These are phyloP conservation scores for Setophaga petechia DNA, from an alignment of 2,113 vertebrate species.

Conservation along the genomic window DNA sequence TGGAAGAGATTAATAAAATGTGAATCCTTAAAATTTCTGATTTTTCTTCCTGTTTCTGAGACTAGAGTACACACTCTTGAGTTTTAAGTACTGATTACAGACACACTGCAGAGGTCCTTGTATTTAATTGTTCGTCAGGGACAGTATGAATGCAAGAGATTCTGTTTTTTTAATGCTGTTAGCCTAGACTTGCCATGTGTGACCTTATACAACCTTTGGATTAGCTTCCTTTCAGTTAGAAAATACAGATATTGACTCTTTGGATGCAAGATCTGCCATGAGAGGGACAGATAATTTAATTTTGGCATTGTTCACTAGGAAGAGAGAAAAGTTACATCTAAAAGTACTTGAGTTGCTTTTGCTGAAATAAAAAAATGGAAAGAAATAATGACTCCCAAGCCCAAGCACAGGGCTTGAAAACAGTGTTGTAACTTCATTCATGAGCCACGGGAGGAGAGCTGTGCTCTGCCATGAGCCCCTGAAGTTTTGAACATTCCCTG, in stretches of 20 bases:
- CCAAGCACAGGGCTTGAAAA: background rate
- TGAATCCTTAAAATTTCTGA: background rate
- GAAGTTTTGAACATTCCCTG: background rate
- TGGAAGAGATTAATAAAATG: background rate
- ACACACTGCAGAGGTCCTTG: background rate
- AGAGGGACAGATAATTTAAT: background rate
- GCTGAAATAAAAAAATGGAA: background rate
- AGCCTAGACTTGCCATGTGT: background rate
- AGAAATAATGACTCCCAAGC: background rate
- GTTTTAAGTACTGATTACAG: background rate
- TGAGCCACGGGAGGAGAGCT: background rate
- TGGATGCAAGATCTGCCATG: background rate
- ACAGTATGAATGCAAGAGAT: background rate
- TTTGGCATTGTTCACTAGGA: background rate
- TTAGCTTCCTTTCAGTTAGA: background rate
- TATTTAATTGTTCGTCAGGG: background rate
- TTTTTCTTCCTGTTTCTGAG: background rate
- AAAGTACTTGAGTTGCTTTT: background rate
- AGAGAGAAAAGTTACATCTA: background rate
- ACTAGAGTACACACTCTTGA: background rate
- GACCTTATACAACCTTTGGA: background rate
- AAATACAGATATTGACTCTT: background rate
- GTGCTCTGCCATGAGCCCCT: background rate
- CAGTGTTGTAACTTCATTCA: background rate
- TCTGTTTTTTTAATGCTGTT: background rate